Evolutionary conservation across 2,113 vertebrate genomes (phyloP), one percentile per base, ranked within the genome.

Genomic region (Oryzias curvinotus): DNA sequence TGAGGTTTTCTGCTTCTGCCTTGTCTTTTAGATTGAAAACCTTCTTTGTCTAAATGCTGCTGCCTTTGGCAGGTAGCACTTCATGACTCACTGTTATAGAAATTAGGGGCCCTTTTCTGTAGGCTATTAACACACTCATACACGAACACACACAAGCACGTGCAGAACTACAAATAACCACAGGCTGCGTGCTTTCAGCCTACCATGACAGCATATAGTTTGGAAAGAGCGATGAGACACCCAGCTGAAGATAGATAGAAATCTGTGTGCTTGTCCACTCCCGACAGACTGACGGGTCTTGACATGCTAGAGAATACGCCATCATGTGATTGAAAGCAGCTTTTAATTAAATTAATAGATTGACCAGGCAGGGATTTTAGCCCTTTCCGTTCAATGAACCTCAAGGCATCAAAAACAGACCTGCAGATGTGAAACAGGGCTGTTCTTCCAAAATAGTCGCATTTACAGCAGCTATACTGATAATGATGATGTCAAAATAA

Each of bases 11-110:
- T 5, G 26, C 25, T 5, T 51, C 41, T 62, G 67, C 52, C 65
- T 23, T 45, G 26, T 51, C 72, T 51, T 58, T 28, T 54, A 1
- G 51, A 64, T 10, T 72, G 42, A 77, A 78, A 76, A 72, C 19
- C 25, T 36, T 72, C 77, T 80, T 78, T 81, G 60, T 76, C 23
- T 28, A 36, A 52, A 21, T 41, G 48, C 36, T 78, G 50, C 62
- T 77, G 82, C 70, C 67, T 73, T 83, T 68, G 82, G 78, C 82
- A 65, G 52, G 70, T 62, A 58, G 71, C 5, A 21, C 56, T 46
- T 64, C 52, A 36, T 81, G 80, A 83, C 61, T 85, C 70, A 73
- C 23, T 25, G 16, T 61, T 66, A 44, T 41, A 42, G 23, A 70
- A 60, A 70, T 52, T 36, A 44, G 17, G 23, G 52, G 58, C n/a